Percentiles rank a stretch among this genome's conserved stretches.
Evolutionary conservation across 2,797 vertebrate species (phyloP).

Genomic region (Platalea minor): DNA sequence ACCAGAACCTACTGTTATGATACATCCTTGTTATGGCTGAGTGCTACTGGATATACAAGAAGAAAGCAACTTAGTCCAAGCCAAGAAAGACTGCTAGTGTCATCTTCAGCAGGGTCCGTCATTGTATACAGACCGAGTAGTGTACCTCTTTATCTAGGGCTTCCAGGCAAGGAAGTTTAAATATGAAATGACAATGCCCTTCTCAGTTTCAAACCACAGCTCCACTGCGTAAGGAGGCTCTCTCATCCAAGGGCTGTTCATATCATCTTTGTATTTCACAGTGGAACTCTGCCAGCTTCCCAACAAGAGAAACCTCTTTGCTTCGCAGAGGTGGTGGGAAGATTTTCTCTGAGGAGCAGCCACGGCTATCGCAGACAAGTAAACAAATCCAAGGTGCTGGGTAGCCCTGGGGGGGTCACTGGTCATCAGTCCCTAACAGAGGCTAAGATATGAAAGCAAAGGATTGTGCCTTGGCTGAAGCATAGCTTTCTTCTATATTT

Average conservation of each 20-base stretch:
- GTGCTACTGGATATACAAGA: neutral
- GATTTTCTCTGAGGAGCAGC: neutral
- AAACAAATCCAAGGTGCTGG: neutral
- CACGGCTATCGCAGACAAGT: neutral
- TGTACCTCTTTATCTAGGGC: neutral
- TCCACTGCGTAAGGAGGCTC: neutral
- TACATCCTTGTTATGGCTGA: neutral
- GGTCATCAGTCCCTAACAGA: neutral
- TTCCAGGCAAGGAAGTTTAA: neutral
- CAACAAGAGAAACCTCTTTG: neutral
- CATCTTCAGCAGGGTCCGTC: neutral
- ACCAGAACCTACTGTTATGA: neutral
- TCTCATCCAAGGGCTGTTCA: rapidly evolving
- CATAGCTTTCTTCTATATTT: neutral
- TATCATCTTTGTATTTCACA: neutral
- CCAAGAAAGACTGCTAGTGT: neutral
- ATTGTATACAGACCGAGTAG: neutral
- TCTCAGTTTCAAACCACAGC: neutral
- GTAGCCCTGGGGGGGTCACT: neutral
- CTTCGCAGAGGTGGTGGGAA: neutral
- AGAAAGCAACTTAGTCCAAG: neutral
- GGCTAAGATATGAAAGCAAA: neutral
- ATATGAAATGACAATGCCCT: neutral
- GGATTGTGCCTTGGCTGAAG: neutral
- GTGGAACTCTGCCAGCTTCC: neutral